Evolutionary conservation across 1,140 invertebrate species (phyloP).

Genomic region (Drosophila nigrodunni): DNA sequence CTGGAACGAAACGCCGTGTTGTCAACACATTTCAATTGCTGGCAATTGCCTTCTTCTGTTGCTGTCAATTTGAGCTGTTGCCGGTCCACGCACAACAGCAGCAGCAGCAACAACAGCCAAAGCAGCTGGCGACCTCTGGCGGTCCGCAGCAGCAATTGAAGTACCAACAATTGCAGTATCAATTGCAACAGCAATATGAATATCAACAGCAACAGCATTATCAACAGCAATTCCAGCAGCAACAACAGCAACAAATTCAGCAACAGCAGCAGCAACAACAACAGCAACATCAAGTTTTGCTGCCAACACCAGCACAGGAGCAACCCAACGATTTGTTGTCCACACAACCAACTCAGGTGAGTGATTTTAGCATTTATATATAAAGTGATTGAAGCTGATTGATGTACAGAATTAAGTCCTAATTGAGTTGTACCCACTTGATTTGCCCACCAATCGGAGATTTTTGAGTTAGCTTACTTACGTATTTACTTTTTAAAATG

Average conservation of each 20-base stretch:
- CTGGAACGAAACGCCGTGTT: slow-evolving; percentile 45
- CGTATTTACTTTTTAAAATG: background rate
- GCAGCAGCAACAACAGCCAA: slow-evolving; percentile 36
- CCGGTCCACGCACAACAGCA: slow-evolving; percentile 57
- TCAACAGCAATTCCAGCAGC: slow-evolving; percentile 70
- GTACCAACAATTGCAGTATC: slow-evolving; percentile 76
- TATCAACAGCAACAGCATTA: slow-evolving; percentile 73
- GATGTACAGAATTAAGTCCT: background rate
- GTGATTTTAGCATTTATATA: slow-evolving; percentile 9
- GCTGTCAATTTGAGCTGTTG: slow-evolving; percentile 51
- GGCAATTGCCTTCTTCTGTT: slow-evolving; percentile 67
- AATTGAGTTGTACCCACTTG: background rate
- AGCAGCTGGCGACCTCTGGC: slow-evolving; percentile 31
- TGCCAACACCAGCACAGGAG: slow-evolving; percentile 44
- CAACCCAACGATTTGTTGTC: slow-evolving; percentile 62
- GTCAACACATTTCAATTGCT: slow-evolving; percentile 70
- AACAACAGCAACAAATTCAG: slow-evolving; percentile 55
- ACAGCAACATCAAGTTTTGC: slow-evolving; percentile 25
- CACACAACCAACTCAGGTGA: slow-evolving; percentile 71
- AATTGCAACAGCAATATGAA: slow-evolving; percentile 79
- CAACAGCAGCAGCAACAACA: slow-evolving; percentile 38
- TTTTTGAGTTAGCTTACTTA: background rate
- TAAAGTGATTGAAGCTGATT: slow-evolving; percentile 21
- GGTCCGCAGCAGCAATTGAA: slow-evolving; percentile 65
- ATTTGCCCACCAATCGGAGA: too few relatives aligned